phyloP scores from a whole-genome alignment of 2,113 vertebrate genomes.

The Cranoglanis bouderius region DNA sequence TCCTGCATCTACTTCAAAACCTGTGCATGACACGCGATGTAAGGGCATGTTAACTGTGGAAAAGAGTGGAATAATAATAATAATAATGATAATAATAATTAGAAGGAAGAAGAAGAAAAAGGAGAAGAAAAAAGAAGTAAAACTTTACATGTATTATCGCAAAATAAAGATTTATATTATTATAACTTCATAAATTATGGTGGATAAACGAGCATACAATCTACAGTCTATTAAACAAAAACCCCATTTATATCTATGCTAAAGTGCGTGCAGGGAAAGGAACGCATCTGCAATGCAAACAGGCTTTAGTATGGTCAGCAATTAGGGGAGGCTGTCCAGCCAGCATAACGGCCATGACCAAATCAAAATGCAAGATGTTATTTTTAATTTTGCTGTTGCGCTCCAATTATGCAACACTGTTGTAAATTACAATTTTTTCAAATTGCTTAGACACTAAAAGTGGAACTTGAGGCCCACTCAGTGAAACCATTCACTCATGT shows the following conservation, averaged over 20 bases:
- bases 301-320: not conserved
- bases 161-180: not conserved
- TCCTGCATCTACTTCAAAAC: not conserved
- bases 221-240: not conserved
- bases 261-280: not conserved
- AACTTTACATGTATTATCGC: not conserved
- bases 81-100: not conserved
- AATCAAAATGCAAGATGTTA: slow-evolving; percentile 29
- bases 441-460: too few species aligned
- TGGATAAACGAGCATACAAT: not conserved
- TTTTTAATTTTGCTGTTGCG: slow-evolving; percentile 5
- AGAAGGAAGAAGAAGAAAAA: not conserved
- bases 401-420: slow-evolving; percentile 25
- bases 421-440: too few species aligned
- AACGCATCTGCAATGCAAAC: not conserved
- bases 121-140: not conserved
- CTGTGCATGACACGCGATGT: not conserved
- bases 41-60: not conserved
- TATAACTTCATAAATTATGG: not conserved
- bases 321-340: slow-evolving; percentile 3
- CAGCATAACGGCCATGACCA: not conserved
- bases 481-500: too few species aligned
- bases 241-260: not conserved
- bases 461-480: too few species aligned
- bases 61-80: not conserved